Evolutionary conservation across 2,888 invertebrate genomes (phyloP), one percentile per base, ranked within the genome.

Genomic region (Thereva nobilitata): DNA sequence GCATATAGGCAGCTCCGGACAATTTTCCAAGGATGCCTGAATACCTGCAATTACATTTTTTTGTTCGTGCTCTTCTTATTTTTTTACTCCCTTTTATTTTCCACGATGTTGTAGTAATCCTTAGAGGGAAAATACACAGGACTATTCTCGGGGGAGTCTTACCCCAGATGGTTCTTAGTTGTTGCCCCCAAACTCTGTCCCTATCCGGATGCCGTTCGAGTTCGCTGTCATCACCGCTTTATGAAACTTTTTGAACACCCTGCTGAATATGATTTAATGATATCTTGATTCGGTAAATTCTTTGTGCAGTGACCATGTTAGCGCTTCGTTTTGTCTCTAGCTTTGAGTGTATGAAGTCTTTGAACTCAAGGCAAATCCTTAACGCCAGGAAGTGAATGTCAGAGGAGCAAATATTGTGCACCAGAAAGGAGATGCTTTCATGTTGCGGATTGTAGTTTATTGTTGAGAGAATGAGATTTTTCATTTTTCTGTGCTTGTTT

Each of bases 1-100:
- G 23, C 23, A 23, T 23, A 23, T 23, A 23, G 23, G 23, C 23
- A 23, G 23, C 38, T 10, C 53, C 10, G 53, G n/a, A 53, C 53
- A 37, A 53, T 38, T 53, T 53, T 53, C 10, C 12, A 10, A 53
- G n/a, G n/a, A 38, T 53, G 53, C 53, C 37, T 53, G 53, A 53
- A 53, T 53, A 40, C 53, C 53, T 53, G 53, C 53, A 53, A 53
- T 53, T 53, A 53, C 37, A 40, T 23, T 40, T 53, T 50, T 53
- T 23, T 23, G 23, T 23, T 23, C 23, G 23, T 23, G 2, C 23
- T 23, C 23, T 23, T 23, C 23, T 23, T 23, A 23, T 23, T 23
- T 53, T 53, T 40, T 53, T n/a, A 53, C 53, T 53, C 38, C 38
- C 38, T 38, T 53, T 53, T 53, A 40, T 38, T 53, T n/a, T 40